Evolutionary conservation across 2,888 invertebrate genomes (phyloP), one percentile per base, ranked within the genome.

Genomic region (Emmelina monodactyla): DNA sequence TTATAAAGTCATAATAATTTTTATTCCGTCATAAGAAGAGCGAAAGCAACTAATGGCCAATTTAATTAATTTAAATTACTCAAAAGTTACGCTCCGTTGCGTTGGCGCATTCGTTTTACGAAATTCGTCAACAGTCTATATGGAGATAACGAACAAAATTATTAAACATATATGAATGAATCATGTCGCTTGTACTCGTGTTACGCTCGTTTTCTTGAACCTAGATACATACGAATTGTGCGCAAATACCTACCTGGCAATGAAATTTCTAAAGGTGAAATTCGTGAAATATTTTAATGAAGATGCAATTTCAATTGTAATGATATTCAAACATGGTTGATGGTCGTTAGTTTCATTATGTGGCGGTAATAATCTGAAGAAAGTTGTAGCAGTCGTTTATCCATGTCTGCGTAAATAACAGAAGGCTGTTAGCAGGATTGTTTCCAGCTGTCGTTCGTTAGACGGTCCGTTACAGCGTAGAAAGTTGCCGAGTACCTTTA

Each of bases 41-140:
- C 25, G 25, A 25, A 25, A 25, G 25, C 25, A 25, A 25, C 6
- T 25, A 25, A 25, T 25, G 25, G 25, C n/a, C 25, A 25, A 25
- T 25, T 25, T 25, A 25, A 25, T 25, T 25, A 25, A 25, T 25
- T 25, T 25, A 25, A 25, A 25, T 25, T 25, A 25, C 25, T 25
- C 25, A 25, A 25, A 25, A 25, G 25, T 7, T 25, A 4, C 25
- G 25, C 25, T 25, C 9, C 11, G 25, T 25, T 25, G 25, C 4
- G 11, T n/a, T n/a, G n/a, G 25, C 25, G 25, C 25, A 25, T 25
- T 25, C 25, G 25, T 25, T 25, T 25, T 25, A 25, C 25, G 25
- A 25, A 25, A 25, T 25, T 25, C 25, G 25, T 25, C 25, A 25
- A 25, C 25, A 25, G n/a, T 11, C 11, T 25, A 25, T 19, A 19